A percentile compares a stretch with the other conserved stretches of the same genome.
phyloP scores from a whole-genome alignment of 2,113 vertebrate species.

The Erythrolamprus reginae region DNA sequence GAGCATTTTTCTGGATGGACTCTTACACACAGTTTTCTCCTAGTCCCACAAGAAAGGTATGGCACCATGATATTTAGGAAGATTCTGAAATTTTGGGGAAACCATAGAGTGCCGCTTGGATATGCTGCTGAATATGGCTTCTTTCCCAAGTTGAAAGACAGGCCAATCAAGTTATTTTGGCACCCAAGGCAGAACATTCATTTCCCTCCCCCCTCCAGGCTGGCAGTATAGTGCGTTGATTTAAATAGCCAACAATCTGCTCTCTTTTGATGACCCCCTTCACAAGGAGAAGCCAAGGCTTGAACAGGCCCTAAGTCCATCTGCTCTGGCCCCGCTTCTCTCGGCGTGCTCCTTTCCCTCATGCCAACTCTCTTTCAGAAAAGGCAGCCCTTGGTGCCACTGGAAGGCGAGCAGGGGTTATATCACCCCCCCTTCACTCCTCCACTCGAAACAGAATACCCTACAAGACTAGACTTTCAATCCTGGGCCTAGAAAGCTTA shows the following conservation, averaged over 20 bases:
- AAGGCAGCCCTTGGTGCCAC: not conserved
- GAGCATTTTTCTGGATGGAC: not conserved
- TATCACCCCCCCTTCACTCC: too few species aligned
- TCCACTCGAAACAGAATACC: too few species aligned
- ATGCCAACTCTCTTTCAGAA: too few species aligned
- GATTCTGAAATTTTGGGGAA: not conserved
- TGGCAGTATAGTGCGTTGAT: not conserved
- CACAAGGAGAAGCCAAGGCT: not conserved
- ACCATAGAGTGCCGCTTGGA: not conserved
- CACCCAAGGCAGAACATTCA: not conserved
- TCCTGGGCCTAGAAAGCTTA: too few species aligned
- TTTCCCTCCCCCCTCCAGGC: not conserved
- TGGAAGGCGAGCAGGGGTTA: not conserved
- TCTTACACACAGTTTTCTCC: not conserved
- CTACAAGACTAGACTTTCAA: too few species aligned
- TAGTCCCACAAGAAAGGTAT: not conserved
- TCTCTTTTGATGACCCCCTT: not conserved
- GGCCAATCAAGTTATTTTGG: not conserved
- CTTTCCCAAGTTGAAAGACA: not conserved
- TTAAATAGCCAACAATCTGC: conserved; percentile 1
- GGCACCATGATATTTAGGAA: not conserved
- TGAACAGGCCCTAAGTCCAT: not conserved
- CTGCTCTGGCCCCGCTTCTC: not conserved
- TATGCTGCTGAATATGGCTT: not conserved
- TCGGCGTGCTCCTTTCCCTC: not conserved